Percentiles rank a stretch among this genome's conserved stretches.
phyloP scores from a whole-genome alignment of 64 coral and sea anemone genomes.

The Porites lutea region DNA sequence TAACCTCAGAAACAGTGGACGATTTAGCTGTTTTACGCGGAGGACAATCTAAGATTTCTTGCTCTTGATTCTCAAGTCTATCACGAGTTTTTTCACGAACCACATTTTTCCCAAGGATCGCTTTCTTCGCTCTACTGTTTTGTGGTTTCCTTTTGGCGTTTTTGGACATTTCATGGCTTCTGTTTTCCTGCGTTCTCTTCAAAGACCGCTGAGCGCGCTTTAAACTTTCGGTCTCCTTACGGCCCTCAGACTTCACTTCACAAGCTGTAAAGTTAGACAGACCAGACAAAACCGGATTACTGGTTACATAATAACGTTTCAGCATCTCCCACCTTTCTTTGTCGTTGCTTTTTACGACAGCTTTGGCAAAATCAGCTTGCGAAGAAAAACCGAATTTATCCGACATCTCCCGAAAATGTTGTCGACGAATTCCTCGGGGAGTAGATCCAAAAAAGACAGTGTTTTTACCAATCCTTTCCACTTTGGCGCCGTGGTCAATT shows the following conservation, averaged over 20 bases:
- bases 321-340: slow-evolving; percentile 43
- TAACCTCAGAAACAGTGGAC: background rate
- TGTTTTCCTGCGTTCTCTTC: background rate
- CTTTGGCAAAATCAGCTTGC: slow-evolving; percentile 67
- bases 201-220: background rate
- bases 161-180: background rate
- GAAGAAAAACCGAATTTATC: slow-evolving; percentile 57
- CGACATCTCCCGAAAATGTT: slow-evolving; percentile 71
- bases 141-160: background rate
- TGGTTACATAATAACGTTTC: slow-evolving; percentile 59
- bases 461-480: slow-evolving; percentile 56
- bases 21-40: background rate
- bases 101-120: background rate
- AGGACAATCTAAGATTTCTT: background rate
- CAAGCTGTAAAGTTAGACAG: slow-evolving; percentile 30
- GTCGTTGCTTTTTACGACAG: background rate
- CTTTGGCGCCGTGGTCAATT: background rate
- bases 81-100: background rate
- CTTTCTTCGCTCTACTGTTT: background rate
- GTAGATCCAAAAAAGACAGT: slow-evolving; percentile 66
- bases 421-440: slow-evolving; percentile 74
- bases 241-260: background rate
- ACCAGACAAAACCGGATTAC: slow-evolving; percentile 46
- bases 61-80: background rate
- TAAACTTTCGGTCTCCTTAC: background rate